These are phyloP conservation scores for Piezodorus guildinii DNA, from an alignment of 1,140 invertebrate genomes.

Conservation along the genomic window DNA sequence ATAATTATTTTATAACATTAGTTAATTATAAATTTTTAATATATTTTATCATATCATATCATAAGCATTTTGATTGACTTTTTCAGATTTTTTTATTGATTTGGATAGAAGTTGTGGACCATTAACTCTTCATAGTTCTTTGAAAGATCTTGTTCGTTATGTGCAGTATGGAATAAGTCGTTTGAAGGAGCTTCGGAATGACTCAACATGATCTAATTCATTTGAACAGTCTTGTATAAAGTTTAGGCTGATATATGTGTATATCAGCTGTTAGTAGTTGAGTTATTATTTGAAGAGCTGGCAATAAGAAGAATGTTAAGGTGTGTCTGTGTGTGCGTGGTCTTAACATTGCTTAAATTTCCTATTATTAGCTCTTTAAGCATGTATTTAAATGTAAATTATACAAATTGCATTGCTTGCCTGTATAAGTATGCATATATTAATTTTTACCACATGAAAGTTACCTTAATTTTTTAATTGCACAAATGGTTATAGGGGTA, in stretches of 20 bases:
- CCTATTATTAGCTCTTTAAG: conserved; percentile 1
- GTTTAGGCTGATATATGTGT: not conserved
- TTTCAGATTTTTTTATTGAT: conserved; percentile 67
- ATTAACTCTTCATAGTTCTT: conserved; percentile 59
- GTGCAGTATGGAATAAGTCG: conserved; percentile 55
- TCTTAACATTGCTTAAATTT: not conserved
- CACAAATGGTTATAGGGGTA: conserved; percentile 22
- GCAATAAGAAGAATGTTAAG: not conserved
- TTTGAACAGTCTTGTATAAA: not conserved
- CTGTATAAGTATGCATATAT: conserved; percentile 4
- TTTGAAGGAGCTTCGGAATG: conserved; percentile 32
- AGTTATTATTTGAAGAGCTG: not conserved
- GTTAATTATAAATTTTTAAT: not conserved
- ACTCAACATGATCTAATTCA: conserved; percentile 13
- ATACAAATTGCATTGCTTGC: conserved; percentile 14
- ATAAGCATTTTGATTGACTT: conserved; percentile 25
- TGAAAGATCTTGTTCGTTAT: conserved; percentile 62
- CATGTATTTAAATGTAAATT: conserved; percentile 10
- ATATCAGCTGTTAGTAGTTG: not conserved
- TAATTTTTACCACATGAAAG: conserved; percentile 23
- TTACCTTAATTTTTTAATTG: conserved; percentile 19
- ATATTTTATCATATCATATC: conserved; percentile 2
- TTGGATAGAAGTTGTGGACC: conserved; percentile 61
- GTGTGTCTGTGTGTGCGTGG: not conserved
- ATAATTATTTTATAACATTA: no score